Conservation (phyloP, 2,113 vertebrate species). For the Tretioscincus oriximinensis region DNA sequence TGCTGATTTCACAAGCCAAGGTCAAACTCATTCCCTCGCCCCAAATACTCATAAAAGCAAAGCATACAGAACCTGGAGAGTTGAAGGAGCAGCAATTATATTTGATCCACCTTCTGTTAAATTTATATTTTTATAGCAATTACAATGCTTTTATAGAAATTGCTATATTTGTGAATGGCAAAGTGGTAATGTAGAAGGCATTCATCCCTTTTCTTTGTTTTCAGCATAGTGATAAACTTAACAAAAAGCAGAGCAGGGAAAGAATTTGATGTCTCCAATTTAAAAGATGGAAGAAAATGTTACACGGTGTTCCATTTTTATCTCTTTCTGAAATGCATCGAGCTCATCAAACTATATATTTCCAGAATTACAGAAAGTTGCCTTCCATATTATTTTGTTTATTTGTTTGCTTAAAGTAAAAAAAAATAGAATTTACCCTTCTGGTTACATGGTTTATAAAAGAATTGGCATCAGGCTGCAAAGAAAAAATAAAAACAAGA, state of each 20-base stretch:
- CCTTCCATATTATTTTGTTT: background rate
- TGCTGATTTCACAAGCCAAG: conserved; percentile 11
- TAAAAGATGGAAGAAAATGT: background rate
- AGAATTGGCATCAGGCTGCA: conserved; percentile 40
- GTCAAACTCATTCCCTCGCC: background rate
- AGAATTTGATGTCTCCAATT: background rate
- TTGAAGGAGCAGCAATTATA: background rate
- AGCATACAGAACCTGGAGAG: background rate
- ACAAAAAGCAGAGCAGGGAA: background rate
- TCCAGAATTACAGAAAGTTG: background rate
- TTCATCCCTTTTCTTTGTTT: too few species aligned
- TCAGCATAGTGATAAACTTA: background rate
- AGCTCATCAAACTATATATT: background rate
- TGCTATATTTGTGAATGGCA: too few species aligned
- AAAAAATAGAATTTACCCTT: conserved; percentile 36
- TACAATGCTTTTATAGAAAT: background rate
- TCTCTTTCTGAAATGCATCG: background rate
- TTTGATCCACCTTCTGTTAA: background rate
- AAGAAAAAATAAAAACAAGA: background rate
- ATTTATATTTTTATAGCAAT: too few species aligned
- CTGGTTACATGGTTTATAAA: conserved; percentile 47
- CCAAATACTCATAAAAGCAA: background rate
- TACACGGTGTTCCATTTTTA: background rate
- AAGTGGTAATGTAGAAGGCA: too few species aligned
- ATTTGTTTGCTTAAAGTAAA: background rate